These are phyloP conservation scores for Saxicola maurus DNA, from an alignment of 2,797 vertebrate genomes.

Conservation along the genomic window DNA sequence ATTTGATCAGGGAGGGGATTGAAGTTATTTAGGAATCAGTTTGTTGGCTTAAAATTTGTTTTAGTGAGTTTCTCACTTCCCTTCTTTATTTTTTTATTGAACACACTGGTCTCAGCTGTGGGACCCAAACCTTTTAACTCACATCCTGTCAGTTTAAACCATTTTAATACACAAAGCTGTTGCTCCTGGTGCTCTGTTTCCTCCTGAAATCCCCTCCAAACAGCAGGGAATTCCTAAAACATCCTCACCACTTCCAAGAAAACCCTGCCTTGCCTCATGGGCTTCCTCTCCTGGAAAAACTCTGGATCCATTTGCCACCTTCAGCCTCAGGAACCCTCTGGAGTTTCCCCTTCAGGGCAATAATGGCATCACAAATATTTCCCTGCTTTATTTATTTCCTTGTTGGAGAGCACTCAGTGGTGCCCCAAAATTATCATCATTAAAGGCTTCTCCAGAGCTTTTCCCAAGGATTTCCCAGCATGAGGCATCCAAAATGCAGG, in stretches of 20 bases:
- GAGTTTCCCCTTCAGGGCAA: neutral
- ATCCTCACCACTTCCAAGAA: neutral
- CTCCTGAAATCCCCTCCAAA: neutral
- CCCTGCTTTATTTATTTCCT: neutral
- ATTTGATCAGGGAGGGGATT: neutral
- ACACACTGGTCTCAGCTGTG: neutral
- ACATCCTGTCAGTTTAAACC: neutral
- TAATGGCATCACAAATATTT: neutral
- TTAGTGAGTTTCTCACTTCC: neutral
- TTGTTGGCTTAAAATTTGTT: neutral
- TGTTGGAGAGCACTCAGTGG: neutral
- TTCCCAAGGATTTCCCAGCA: neutral
- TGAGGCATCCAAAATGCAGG: neutral
- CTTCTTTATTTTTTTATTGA: neutral
- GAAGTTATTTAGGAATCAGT: neutral
- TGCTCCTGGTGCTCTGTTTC: neutral
- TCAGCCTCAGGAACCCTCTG: neutral
- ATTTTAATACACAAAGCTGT: neutral
- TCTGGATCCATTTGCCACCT: neutral
- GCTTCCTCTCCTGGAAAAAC: neutral
- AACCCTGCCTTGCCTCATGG: fast-evolving
- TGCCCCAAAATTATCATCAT: neutral
- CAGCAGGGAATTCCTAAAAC: neutral
- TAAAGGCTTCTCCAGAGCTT: neutral
- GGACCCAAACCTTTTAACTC: neutral